These are phyloP conservation scores for Oryzias dopingdopingensis DNA, from an alignment of 2,797 vertebrate genomes.

Conservation along the genomic window DNA sequence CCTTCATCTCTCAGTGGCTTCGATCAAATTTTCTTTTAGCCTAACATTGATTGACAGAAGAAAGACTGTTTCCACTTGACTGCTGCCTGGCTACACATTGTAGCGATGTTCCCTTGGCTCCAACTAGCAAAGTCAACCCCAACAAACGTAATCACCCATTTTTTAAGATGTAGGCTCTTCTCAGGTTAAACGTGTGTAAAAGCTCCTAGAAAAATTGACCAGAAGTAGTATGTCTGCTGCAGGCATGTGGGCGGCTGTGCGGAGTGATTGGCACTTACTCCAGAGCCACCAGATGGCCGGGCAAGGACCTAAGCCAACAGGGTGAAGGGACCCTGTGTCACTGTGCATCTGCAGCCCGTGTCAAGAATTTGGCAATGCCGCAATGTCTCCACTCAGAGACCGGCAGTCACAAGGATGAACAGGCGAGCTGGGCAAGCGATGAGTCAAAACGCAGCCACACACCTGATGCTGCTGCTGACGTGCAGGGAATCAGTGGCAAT, in stretches of 20 bases:
- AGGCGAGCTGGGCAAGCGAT: slow-evolving; percentile 66
- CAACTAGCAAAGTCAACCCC: slow-evolving; percentile 29
- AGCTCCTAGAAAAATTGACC: slow-evolving; percentile 21
- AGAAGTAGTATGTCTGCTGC: slow-evolving; percentile 36
- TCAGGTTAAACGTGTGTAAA: slow-evolving; percentile 21
- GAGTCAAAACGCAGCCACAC: slow-evolving; percentile 55
- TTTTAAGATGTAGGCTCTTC: slow-evolving; percentile 23
- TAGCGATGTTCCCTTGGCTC: slow-evolving; percentile 34
- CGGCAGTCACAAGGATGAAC: slow-evolving; percentile 41
- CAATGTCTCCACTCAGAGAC: slow-evolving; percentile 39
- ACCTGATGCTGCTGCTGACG: slow-evolving; percentile 65
- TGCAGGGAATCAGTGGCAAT: slow-evolving; percentile 54
- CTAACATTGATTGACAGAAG: slow-evolving; percentile 66
- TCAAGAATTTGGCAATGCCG: slow-evolving; percentile 59
- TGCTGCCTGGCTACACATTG: slow-evolving; percentile 23
- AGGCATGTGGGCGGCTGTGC: slow-evolving; percentile 29
- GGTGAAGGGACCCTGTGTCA: slow-evolving; percentile 67
- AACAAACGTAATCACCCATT: slow-evolving; percentile 5
- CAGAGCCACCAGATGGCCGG: slow-evolving; percentile 72
- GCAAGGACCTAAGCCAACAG: slow-evolving; percentile 46
- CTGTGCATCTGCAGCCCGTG: slow-evolving; percentile 68
- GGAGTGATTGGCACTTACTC: slow-evolving; percentile 73
- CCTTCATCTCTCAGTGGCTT: slow-evolving; percentile 47
- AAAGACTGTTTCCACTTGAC: slow-evolving; percentile 45
- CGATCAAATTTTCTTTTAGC: slow-evolving; percentile 42